Evolutionary conservation across 2,888 invertebrate genomes (phyloP).

Genomic region (Tetranychus piercei): DNA sequence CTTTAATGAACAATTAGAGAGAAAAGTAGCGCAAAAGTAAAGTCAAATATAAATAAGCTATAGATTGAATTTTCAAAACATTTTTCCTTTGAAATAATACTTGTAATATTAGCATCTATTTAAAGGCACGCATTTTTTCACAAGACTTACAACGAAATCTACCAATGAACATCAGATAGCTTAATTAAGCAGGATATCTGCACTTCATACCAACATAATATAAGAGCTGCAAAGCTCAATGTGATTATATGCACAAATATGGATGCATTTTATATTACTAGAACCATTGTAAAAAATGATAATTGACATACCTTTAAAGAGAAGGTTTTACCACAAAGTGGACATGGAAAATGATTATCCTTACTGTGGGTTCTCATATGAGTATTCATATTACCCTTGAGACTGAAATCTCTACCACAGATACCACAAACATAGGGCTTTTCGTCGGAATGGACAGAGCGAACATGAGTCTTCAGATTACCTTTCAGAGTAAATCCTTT

Average conservation of each 20-base stretch:
- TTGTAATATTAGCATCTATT: too few relatives aligned
- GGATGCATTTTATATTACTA: too few relatives aligned
- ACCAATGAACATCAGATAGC: too few relatives aligned
- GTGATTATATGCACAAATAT: too few relatives aligned
- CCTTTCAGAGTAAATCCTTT: slow-evolving; percentile 28
- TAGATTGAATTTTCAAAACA: not conserved
- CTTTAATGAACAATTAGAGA: not conserved
- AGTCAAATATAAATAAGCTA: not conserved
- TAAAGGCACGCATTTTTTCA: too few relatives aligned
- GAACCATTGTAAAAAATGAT: slow-evolving; percentile 8
- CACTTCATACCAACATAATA: too few relatives aligned
- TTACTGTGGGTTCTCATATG: slow-evolving; percentile 28
- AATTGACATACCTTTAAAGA: slow-evolving; percentile 25
- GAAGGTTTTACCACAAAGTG: slow-evolving; percentile 28
- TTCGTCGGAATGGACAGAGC: slow-evolving; percentile 28
- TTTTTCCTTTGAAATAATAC: too few relatives aligned
- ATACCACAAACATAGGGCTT: slow-evolving; percentile 28
- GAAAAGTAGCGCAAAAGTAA: not conserved
- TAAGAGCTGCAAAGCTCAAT: too few relatives aligned
- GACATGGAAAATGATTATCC: slow-evolving; percentile 28
- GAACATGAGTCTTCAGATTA: slow-evolving; percentile 28
- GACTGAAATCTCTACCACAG: slow-evolving; percentile 28
- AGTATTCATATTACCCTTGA: slow-evolving; percentile 29
- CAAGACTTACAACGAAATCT: too few relatives aligned
- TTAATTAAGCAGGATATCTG: too few relatives aligned